Conservation (phyloP, 2,888 invertebrate species). For the Amiota minor region DNA sequence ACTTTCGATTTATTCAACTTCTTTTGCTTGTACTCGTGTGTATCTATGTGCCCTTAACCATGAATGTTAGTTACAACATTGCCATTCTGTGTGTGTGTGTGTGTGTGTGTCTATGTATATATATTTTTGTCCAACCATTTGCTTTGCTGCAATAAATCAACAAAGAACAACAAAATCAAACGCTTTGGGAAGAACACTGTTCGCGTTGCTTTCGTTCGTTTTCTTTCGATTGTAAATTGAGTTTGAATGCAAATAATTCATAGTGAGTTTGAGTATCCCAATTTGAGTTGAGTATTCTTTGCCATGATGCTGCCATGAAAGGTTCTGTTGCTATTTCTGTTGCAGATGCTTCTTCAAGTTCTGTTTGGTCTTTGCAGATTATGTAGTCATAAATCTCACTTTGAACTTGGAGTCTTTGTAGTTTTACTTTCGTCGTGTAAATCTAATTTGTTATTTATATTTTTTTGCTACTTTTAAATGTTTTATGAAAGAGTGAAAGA, state of each 20-base stretch:
- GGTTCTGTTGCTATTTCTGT: no score
- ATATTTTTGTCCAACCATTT: no score
- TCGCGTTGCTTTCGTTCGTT: background rate
- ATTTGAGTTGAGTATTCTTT: background rate
- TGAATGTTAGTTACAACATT: background rate
- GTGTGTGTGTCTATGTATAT: no score
- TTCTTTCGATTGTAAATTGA: slow-evolving; percentile 20
- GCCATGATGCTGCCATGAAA: background rate
- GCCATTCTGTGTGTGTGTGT: background rate
- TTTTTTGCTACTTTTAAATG: background rate
- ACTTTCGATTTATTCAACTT: slow-evolving; percentile 16
- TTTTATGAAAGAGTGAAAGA: background rate
- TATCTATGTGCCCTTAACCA: background rate
- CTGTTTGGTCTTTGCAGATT: background rate
- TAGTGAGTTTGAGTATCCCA: background rate
- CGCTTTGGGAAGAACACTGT: background rate
- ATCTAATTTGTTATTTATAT: slow-evolving; percentile 18
- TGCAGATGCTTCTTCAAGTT: slow-evolving; percentile 5
- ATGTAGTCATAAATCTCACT: slow-evolving; percentile 14
- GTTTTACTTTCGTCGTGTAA: slow-evolving; percentile 24
- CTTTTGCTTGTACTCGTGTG: background rate
- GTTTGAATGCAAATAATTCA: slow-evolving; percentile 30
- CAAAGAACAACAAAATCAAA: slow-evolving; percentile 20
- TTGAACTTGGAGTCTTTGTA: background rate
- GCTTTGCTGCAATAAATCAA: slow-evolving; percentile 22